These are phyloP conservation scores for Chrysochloris asiatica DNA, from an alignment of 2,113 vertebrate species.

Conservation along the genomic window DNA sequence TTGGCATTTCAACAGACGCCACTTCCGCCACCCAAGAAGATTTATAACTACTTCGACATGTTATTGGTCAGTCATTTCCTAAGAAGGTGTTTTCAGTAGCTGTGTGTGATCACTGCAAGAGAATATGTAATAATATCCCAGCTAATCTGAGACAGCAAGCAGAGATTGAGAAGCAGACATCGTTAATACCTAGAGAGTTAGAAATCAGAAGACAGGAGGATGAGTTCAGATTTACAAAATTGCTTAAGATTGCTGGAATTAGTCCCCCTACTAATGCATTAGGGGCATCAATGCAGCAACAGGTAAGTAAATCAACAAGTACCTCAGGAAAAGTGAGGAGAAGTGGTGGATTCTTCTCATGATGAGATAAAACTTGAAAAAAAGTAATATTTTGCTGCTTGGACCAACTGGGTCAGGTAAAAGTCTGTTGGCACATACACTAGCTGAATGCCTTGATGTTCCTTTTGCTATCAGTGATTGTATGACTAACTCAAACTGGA, in stretches of 20 bases:
- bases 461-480: slow-evolving; percentile 99
- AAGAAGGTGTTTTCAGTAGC: slow-evolving; percentile 99
- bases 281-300: slow-evolving; percentile 96
- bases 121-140: slow-evolving; percentile 98
- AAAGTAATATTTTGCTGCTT: slow-evolving; percentile 98
- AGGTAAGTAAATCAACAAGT: slow-evolving; percentile 94
- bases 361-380: slow-evolving; percentile 98
- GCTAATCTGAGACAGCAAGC: slow-evolving; percentile 92
- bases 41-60: slow-evolving; percentile 98
- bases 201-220: slow-evolving; percentile 99
- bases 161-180: slow-evolving; percentile 94
- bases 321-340: slow-evolving; percentile 94
- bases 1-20: slow-evolving; percentile 97
- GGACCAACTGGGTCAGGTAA: slow-evolving; percentile 99
- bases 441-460: slow-evolving; percentile 98
- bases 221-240: slow-evolving; percentile 99
- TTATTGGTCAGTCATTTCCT: slow-evolving; percentile 97
- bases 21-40: slow-evolving; percentile 98
- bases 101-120: slow-evolving; percentile 99
- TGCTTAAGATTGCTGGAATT: slow-evolving; percentile 98
- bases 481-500: slow-evolving; percentile 97
- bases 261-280: slow-evolving; percentile 96
- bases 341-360: slow-evolving; percentile 93
- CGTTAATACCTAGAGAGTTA: slow-evolving; percentile 96
- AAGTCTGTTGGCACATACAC: slow-evolving; percentile 96